Percentiles rank a stretch among this genome's conserved stretches.
Conservation (phyloP, 2,888 invertebrate genomes). For the Adelphocoris suturalis region DNA sequence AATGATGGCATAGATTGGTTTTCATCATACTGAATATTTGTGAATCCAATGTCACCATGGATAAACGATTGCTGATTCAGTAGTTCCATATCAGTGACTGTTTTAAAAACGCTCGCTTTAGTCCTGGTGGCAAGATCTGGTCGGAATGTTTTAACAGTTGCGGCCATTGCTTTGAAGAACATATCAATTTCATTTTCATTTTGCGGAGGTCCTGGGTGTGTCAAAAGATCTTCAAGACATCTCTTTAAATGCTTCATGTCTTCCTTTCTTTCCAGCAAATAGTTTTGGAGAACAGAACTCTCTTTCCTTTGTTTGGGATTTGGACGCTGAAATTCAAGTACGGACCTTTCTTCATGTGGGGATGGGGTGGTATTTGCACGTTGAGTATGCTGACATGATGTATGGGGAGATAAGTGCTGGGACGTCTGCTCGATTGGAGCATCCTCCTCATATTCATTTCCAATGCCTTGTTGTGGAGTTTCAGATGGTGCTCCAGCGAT, state of each 20-base stretch:
- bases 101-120: slow-evolving; percentile 66
- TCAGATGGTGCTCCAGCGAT: too few species aligned
- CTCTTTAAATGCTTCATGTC: slow-evolving; percentile 48
- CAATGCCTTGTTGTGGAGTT: not conserved
- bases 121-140: slow-evolving; percentile 66
- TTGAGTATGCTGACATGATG: slow-evolving; percentile 32
- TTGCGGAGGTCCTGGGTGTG: slow-evolving; percentile 40
- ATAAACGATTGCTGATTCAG: slow-evolving; percentile 60
- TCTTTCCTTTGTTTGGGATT: slow-evolving; percentile 50
- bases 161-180: slow-evolving; percentile 69
- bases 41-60: slow-evolving; percentile 17
- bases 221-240: slow-evolving; percentile 15
- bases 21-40: slow-evolving; percentile 40
- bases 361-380: slow-evolving; percentile 19
- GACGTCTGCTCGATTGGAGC: not conserved
- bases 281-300: slow-evolving; percentile 43
- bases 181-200: slow-evolving; percentile 64
- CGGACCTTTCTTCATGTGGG: not conserved
- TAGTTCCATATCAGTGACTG: slow-evolving; percentile 67
- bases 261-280: slow-evolving; percentile 60
- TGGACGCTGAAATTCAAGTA: slow-evolving; percentile 27
- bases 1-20: too few species aligned
- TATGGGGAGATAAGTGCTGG: not conserved
- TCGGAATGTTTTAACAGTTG: slow-evolving; percentile 69
- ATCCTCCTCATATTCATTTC: slow-evolving; percentile 53